Evolutionary conservation across 2,797 vertebrate species (phyloP).

Genomic region (Tenualosa thibaudeaui): DNA sequence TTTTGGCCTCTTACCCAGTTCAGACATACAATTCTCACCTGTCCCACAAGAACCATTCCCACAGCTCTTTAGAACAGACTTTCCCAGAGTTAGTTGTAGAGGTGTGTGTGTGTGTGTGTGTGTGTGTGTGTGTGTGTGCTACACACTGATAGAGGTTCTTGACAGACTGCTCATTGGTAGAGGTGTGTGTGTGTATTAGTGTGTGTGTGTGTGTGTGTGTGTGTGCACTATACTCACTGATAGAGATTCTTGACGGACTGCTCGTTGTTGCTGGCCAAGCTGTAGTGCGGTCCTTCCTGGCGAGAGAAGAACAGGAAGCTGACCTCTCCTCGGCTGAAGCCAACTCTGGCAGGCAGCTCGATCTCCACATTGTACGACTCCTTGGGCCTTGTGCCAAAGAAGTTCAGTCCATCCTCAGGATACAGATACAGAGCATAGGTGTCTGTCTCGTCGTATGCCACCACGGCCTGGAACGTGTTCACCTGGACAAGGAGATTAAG

Average conservation of each 20-base stretch:
- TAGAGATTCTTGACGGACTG: conserved; percentile 85
- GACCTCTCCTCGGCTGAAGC: conserved; percentile 90
- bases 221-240: conserved; percentile 71
- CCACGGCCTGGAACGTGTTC: conserved; percentile 94
- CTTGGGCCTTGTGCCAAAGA: conserved; percentile 89
- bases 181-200: too few relatives aligned
- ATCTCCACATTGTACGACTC: conserved; percentile 92
- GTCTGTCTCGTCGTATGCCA: conserved; percentile 83
- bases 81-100: too few relatives aligned
- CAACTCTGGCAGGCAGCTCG: conserved; percentile 88
- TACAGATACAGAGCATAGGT: conserved; percentile 91
- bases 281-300: conserved; percentile 82
- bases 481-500: conserved; percentile 66
- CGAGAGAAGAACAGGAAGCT: conserved; percentile 71
- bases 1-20: too few relatives aligned
- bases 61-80: too few relatives aligned
- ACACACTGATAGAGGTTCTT: too few relatives aligned
- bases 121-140: too few relatives aligned
- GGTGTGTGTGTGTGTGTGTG: too few relatives aligned
- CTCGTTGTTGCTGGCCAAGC: conserved; percentile 80
- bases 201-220: too few relatives aligned
- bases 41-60: too few relatives aligned
- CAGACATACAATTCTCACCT: too few relatives aligned
- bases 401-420: conserved; percentile 85
- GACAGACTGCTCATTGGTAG: too few relatives aligned